These are phyloP conservation scores for Nanorana parkeri DNA, from an alignment of 2,113 vertebrate genomes.

Conservation along the genomic window DNA sequence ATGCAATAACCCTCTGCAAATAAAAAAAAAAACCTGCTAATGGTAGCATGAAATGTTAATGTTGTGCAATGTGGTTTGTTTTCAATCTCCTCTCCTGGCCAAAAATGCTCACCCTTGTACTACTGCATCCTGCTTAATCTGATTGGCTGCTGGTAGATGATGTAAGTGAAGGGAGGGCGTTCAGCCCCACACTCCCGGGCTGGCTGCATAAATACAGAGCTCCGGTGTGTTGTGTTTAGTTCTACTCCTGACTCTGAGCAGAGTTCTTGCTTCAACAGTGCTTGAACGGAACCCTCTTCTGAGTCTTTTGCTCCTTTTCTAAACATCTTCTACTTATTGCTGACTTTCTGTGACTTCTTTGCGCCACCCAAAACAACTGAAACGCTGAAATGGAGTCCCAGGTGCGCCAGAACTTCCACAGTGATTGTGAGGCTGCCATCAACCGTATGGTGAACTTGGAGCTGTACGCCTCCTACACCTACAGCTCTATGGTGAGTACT, in stretches of 20 bases:
- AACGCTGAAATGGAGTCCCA: slow-evolving; percentile 70
- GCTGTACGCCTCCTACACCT: slow-evolving; percentile 80
- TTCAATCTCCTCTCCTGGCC: too few relatives aligned
- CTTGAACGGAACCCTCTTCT: slow-evolving; percentile 79
- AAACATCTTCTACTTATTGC: neutral
- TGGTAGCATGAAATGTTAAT: too few relatives aligned
- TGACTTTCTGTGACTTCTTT: neutral
- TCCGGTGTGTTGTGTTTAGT: neutral
- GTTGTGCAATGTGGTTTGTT: too few relatives aligned
- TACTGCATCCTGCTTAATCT: neutral
- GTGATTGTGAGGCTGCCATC: slow-evolving; percentile 77
- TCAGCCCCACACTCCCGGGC: neutral
- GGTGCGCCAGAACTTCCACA: slow-evolving; percentile 84
- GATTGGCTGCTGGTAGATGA: neutral
- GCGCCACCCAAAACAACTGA: neutral
- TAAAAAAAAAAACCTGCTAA: too few relatives aligned
- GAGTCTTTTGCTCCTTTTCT: neutral
- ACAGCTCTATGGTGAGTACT: slow-evolving; percentile 81
- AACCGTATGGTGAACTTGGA: slow-evolving; percentile 85
- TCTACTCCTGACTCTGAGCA: slow-evolving; percentile 17
- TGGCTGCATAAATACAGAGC: slow-evolving; percentile 8
- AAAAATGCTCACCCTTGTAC: too few relatives aligned
- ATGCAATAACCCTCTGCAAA: too few relatives aligned
- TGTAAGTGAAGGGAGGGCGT: neutral
- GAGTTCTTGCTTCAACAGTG: slow-evolving; percentile 84